Evolutionary conservation across 2,113 vertebrate species (phyloP).

Genomic region (Dicrurus megarhynchus): DNA sequence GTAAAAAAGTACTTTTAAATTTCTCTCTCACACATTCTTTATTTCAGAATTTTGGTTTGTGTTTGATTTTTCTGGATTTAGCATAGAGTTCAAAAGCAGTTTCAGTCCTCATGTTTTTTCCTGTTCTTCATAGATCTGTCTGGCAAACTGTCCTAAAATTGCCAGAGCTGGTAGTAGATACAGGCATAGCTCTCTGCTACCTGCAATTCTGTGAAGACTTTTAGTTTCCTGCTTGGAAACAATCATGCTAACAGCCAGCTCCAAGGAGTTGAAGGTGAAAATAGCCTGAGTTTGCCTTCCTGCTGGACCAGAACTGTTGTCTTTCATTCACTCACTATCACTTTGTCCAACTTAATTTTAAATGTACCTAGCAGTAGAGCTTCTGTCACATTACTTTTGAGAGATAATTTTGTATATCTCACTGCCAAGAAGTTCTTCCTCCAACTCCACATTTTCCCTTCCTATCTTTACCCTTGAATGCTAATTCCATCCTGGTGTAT

Average conservation of each 20-base stretch:
- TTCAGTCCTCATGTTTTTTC: background rate
- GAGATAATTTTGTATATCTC: background rate
- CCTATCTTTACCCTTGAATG: background rate
- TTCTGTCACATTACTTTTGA: background rate
- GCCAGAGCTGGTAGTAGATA: background rate
- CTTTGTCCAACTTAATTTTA: constrained; percentile 10
- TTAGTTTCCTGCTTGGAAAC: background rate
- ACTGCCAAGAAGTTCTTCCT: background rate
- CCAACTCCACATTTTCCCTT: background rate
- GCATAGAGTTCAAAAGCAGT: background rate
- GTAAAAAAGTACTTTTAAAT: background rate
- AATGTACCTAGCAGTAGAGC: background rate
- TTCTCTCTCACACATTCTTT: background rate
- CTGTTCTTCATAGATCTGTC: background rate
- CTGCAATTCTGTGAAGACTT: background rate
- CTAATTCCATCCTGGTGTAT: background rate
- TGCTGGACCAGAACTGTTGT: background rate
- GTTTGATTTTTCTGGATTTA: background rate
- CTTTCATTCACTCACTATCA: background rate
- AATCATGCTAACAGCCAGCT: background rate
- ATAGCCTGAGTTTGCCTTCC: background rate
- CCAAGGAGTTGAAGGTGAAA: background rate
- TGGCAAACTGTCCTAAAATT: background rate
- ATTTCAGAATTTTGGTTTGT: background rate
- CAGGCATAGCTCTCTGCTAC: background rate